Evolutionary conservation across 2,888 invertebrate species (phyloP), one percentile per base, ranked within the genome.

Genomic region (Watsonalla cultraria): DNA sequence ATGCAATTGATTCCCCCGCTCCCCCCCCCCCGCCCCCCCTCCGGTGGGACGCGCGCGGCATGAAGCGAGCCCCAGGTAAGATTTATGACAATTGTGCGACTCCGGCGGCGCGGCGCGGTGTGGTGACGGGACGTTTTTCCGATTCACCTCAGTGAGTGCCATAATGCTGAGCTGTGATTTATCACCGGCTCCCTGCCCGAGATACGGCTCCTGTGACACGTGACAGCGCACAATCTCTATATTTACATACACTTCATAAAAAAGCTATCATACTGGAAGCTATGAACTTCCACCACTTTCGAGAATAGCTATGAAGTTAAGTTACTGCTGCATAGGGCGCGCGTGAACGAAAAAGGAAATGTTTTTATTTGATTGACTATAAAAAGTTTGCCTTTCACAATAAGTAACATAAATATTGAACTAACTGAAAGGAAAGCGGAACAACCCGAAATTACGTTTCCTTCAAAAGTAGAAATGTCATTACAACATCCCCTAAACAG

Each of bases 91-190:
- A 11, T 35, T 15, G 47, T 34, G 48, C 24, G 47, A 24, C 24
- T 9, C 9, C 37, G 2, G 46, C 42, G 58, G 24, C 47, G 9
- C 55, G 55, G 42, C n/a, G 54, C 52, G 52, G 7, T 8, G 50
- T 54, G 45, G 51, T 51, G 54, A 51, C 58, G 59, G 58, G 56
- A 60, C 57, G 55, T 60, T 67, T 62, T 67, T 56, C 54, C 55
- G 64, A 60, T 66, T 37, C 37, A 37, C 37, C 7, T 37, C 7
- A 7, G 37, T 8, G 37, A 68, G 59, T 58, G 56, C 57, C 56
- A 57, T 58, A 59, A 56, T 58, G 61, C 62, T 55, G 42, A 49
- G 54, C 58, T 51, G 58, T 67, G 71, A 72, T 72, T 65, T 65
- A 70, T 66, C 48, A 54, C 24, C 37, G 47, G 42, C 42, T 7